phyloP scores from a whole-genome alignment of 2,888 invertebrate species.

The Nasonovia ribisnigri region DNA sequence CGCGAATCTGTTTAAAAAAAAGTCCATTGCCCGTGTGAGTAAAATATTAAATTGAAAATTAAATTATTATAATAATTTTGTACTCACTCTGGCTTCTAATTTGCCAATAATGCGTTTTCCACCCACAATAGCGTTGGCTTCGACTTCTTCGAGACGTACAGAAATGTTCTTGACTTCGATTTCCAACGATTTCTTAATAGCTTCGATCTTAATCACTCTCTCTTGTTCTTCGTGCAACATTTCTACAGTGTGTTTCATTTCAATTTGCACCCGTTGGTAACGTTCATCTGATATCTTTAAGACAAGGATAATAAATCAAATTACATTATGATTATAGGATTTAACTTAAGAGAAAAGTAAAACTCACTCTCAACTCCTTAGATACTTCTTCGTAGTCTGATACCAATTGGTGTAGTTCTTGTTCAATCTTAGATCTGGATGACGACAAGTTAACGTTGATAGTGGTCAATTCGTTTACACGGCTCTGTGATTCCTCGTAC shows the following conservation, averaged over 20 bases:
- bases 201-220: slow-evolving; percentile 96
- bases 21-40: background rate
- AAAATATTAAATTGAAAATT: background rate
- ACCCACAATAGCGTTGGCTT: slow-evolving; percentile 96
- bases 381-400: slow-evolving; percentile 98
- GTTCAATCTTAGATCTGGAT: slow-evolving; percentile 94
- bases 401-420: slow-evolving; percentile 90
- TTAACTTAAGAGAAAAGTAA: no score
- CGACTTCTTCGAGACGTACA: slow-evolving; percentile 94
- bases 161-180: slow-evolving; percentile 97
- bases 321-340: background rate
- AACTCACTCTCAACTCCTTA: slow-evolving; percentile 89
- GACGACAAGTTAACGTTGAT: slow-evolving; percentile 96
- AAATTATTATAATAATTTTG: background rate
- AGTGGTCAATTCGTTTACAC: slow-evolving; percentile 93
- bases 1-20: slow-evolving; percentile 77
- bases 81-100: slow-evolving; percentile 83
- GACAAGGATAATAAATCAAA: background rate
- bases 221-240: slow-evolving; percentile 96
- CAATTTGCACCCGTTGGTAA: slow-evolving; percentile 91
- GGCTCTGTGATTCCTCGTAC: slow-evolving; percentile 90
- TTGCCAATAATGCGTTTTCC: slow-evolving; percentile 98
- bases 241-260: slow-evolving; percentile 94
- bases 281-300: slow-evolving; percentile 82
- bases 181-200: slow-evolving; percentile 97